Base-by-base conservation (phyloP, 1,140 invertebrate species). In the Nasonia longicornis region DNA sequence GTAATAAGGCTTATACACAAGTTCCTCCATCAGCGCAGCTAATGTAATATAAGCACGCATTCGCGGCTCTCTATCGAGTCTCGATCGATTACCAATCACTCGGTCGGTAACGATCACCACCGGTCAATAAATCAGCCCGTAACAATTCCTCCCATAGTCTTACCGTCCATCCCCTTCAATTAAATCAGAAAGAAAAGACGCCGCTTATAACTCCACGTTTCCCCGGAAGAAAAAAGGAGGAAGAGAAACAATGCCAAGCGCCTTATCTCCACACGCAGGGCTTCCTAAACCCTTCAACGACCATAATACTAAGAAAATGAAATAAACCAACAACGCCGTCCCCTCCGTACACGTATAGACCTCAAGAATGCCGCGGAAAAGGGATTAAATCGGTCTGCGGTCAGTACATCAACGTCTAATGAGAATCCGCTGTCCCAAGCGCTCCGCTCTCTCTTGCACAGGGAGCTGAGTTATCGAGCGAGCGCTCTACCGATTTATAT, bases 401-500 rank as follows among this genome's bases (percentile, higher is more conserved):
- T 6, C 71, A 71, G 67, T 67, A 64, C 70, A 29, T 67, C 82
- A 35, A 73, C 67, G 71, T 77, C 83, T 83, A 83, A 83, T 82
- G 79, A 76, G 83, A 83, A 79, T 48, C 71, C 76, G 26, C 63
- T 31, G 48, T 58, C 70, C 48, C 42, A 29, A 8, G 42, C 3
- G 70, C 26, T 26, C 1, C 26, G 26, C 26, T 26, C 26, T 26
- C 26, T 26, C 26, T 26, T 26, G 26, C 16, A n/a, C 78, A 78
- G 79, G 64, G 52, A 82, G 79, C 83, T 64, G 63, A 75, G 80
- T n/a, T 82, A 83, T 83, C 80, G 78, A 64, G 71, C 79, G 70
- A 73, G 48, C 16, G 38, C 45, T 63, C 74, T n/a, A 70, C 79
- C 77, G 79, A 82, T 85, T 84, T 84, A 84, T 85, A 84, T 85